Base-by-base conservation (phyloP, 2,888 invertebrate genomes). In the Arge pagana region DNA sequence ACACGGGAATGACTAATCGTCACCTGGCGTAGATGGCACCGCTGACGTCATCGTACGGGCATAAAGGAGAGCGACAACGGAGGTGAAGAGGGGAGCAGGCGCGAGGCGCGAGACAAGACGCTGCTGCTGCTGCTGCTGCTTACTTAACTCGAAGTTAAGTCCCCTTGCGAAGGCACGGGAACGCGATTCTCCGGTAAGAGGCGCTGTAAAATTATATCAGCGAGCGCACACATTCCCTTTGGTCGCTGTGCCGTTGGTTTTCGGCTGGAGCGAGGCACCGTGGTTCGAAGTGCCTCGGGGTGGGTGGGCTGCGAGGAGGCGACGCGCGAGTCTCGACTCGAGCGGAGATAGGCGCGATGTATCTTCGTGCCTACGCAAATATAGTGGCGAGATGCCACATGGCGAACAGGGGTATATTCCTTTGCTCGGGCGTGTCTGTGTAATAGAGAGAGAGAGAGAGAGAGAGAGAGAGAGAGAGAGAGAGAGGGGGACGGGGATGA, bases 331-430 rank as follows among this genome's bases (percentile, higher is more conserved):
- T n/a, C 31, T 43, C 45, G 45, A 45, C 45, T 31, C 28, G 45
- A 35, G 45, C 35, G 23, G 45, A 35, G 45, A 51, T 51, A 51
- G 36, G 43, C 43, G 40, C 50, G 21, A 28, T 35, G 35, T 31
- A 50, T 53, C 53, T 43, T 39, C 21, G 16, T 21, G 16, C 50
- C 58, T 53, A 58, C 60, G 58, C 59, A 66, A 65, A 64, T 66
- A n/a, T n/a, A 62, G 55, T 36, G 58, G 62, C 59, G 61, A 64
- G 64, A 61, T 64, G 64, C 59, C 62, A 66, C 64, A 65, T 57
- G 61, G 60, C 56, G 55, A 45, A 45, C 49, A 54, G 56, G 63
- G 60, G 58, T 55, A 56, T 52, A 61, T 60, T 53, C 62, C 63
- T 59, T 60, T 59, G 31, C n/a, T n/a, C n/a, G n/a, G n/a, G n/a